phyloP scores from a whole-genome alignment of 2,888 invertebrate genomes.

The Synergus umbraculus region DNA sequence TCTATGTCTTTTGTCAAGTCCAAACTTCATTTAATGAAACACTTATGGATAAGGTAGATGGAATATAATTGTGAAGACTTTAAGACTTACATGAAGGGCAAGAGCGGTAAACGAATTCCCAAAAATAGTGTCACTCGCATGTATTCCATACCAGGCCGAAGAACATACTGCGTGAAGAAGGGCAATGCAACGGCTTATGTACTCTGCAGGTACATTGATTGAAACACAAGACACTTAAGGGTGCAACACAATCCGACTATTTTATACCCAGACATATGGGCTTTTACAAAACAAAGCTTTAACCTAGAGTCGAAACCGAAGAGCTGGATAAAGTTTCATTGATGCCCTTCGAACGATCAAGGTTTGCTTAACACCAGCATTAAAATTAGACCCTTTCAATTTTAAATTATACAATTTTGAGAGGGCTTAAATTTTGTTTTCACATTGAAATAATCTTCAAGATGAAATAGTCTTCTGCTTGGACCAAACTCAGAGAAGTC shows the following conservation, averaged over 20 bases:
- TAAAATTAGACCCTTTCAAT: neutral
- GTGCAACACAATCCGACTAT: slow-evolving; percentile 72
- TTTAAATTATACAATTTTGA: neutral
- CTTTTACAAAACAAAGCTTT: slow-evolving; percentile 48
- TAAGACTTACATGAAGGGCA: neutral
- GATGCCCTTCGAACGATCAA: slow-evolving; percentile 17
- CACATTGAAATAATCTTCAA: neutral
- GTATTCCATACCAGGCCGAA: slow-evolving; percentile 42
- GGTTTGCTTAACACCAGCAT: neutral
- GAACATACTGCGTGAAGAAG: slow-evolving; percentile 58
- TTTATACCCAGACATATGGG: slow-evolving; percentile 57
- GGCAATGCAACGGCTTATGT: slow-evolving; percentile 61
- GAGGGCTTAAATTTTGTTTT: neutral
- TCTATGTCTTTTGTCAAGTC: neutral
- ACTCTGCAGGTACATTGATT: slow-evolving; percentile 72
- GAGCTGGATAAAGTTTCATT: slow-evolving; percentile 15
- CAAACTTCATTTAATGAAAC: neutral
- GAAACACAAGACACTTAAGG: slow-evolving; percentile 75
- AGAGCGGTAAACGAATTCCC: neutral
- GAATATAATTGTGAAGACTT: neutral
- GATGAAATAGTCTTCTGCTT: neutral
- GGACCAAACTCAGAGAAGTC: neutral
- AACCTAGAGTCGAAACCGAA: slow-evolving; percentile 49
- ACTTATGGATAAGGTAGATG: neutral
- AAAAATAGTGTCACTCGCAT: slow-evolving; percentile 4